A percentile compares a stretch with the other conserved stretches of the same genome.
These are phyloP conservation scores for Melanaphis sacchari DNA, from an alignment of 1,140 invertebrate species.

Conservation along the genomic window DNA sequence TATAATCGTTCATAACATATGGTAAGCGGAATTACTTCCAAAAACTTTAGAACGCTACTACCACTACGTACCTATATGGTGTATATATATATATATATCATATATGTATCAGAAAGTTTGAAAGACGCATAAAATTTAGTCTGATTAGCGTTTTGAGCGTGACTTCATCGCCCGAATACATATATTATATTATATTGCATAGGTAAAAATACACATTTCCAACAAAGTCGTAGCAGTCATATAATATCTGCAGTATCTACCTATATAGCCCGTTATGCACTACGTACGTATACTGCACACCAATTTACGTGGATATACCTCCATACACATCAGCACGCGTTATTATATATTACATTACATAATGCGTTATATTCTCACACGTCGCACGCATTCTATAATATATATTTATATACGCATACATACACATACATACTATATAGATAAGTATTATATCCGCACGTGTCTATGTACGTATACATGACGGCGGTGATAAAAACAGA, in stretches of 20 bases:
- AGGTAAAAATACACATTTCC: background rate
- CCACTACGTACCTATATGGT: too few relatives aligned
- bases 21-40: background rate
- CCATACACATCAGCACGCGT: background rate
- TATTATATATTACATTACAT: background rate
- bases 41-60: background rate
- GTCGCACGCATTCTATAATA: too few relatives aligned
- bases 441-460: background rate
- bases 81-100: too few relatives aligned
- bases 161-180: background rate
- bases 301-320: background rate
- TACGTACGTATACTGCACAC: background rate
- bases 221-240: background rate
- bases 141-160: background rate
- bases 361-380: too few relatives aligned
- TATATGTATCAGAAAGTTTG: too few relatives aligned
- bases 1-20: background rate
- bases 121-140: background rate
- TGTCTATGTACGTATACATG: background rate
- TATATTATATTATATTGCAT: background rate
- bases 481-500: slow-evolving; percentile 18
- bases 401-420: background rate
- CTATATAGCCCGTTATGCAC: background rate
- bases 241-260: background rate
- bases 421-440: background rate